phyloP scores from a whole-genome alignment of 2,113 vertebrate species.

The Pangasianodon gigas region DNA sequence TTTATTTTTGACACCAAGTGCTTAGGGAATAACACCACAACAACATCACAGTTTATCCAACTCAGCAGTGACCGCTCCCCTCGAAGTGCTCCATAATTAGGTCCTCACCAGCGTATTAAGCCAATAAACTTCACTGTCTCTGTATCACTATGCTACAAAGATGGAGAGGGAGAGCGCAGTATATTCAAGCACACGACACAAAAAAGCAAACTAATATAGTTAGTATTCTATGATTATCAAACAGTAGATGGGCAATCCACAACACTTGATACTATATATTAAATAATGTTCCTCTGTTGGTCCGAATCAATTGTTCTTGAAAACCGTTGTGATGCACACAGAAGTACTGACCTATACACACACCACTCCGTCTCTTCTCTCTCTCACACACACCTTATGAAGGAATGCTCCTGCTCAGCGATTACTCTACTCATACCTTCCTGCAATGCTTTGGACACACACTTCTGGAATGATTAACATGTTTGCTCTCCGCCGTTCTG shows the following conservation, averaged over 20 bases:
- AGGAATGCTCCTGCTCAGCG: slow-evolving; percentile 12
- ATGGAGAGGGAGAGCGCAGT: slow-evolving; percentile 39
- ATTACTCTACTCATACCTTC: background rate
- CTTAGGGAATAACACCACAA: slow-evolving; percentile 72
- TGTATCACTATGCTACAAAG: slow-evolving; percentile 41
- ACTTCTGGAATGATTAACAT: background rate
- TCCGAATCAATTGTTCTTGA: slow-evolving; percentile 35
- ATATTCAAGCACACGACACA: slow-evolving; percentile 66
- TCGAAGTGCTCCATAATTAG: slow-evolving; percentile 53
- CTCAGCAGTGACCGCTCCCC: slow-evolving; percentile 66
- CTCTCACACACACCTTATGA: background rate
- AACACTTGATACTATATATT: slow-evolving; percentile 51
- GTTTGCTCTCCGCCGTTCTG: background rate
- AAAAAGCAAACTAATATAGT: slow-evolving; percentile 65
- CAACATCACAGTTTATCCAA: slow-evolving; percentile 67
- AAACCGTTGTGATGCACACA: slow-evolving; percentile 12
- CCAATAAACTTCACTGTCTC: slow-evolving; percentile 49
- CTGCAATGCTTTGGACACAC: slow-evolving; percentile 7
- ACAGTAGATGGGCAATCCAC: slow-evolving; percentile 47
- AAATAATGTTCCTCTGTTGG: slow-evolving; percentile 40
- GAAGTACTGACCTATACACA: slow-evolving; percentile 22
- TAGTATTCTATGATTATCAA: slow-evolving; percentile 55
- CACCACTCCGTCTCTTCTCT: background rate
- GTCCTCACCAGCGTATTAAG: slow-evolving; percentile 44
- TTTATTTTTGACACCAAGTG: slow-evolving; percentile 69